phyloP scores from a whole-genome alignment of 2,113 vertebrate species.

The Podocnemis expansa region DNA sequence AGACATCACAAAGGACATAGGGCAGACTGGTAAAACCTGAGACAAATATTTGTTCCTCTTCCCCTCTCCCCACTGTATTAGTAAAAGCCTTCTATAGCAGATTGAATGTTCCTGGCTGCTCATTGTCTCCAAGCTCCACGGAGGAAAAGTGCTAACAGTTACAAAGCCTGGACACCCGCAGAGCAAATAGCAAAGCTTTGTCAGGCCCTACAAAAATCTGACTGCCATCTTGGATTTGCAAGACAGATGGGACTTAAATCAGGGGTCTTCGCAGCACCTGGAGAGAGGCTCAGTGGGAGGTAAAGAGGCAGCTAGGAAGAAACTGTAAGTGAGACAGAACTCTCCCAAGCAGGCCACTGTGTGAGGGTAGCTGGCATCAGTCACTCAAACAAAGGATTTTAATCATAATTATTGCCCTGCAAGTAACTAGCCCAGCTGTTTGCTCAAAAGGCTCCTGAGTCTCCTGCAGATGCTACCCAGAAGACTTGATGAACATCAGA shows the following conservation, averaged over 20 bases:
- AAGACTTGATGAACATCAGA: neutral
- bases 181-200: neutral
- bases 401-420: neutral
- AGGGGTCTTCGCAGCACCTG: neutral
- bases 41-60: neutral
- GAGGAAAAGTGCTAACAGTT: neutral
- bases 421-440: neutral
- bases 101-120: neutral
- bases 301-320: neutral
- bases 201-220: rapidly evolving
- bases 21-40: neutral
- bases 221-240: rapidly evolving
- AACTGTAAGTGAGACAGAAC: neutral
- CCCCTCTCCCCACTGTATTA: neutral
- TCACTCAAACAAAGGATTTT: neutral
- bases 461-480: neutral
- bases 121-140: neutral
- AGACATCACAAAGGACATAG: neutral
- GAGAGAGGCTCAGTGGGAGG: neutral
- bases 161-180: neutral
- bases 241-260: neutral
- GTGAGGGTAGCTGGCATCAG: neutral
- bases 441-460: neutral
- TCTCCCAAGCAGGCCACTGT: neutral
- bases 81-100: neutral